phyloP scores from a whole-genome alignment of 2,113 vertebrate species.

The Menura novaehollandiae region DNA sequence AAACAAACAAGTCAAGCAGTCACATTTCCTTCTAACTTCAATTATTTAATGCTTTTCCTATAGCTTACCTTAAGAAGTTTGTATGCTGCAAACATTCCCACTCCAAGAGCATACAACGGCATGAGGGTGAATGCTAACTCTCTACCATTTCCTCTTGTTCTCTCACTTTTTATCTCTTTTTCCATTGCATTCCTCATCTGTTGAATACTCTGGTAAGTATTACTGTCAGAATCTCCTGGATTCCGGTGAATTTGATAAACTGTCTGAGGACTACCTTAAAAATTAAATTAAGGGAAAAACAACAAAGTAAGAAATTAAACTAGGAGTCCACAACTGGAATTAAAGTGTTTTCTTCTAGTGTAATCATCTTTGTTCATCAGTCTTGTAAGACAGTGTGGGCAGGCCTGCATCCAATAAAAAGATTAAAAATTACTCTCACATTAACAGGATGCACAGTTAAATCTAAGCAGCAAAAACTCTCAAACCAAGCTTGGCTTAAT shows the following conservation, averaged over 20 bases:
- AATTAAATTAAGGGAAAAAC: neutral
- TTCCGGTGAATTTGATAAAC: slow-evolving; percentile 13
- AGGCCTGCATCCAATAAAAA: neutral
- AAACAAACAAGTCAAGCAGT: neutral
- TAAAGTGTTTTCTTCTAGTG: neutral
- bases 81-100: slow-evolving; percentile 87
- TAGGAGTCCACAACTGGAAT: neutral
- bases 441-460: neutral
- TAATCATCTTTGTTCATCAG: neutral
- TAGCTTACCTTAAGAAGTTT: slow-evolving; percentile 84
- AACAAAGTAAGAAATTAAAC: neutral
- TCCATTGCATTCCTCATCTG: slow-evolving; percentile 85
- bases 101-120: slow-evolving; percentile 86
- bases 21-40: neutral
- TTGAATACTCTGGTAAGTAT: slow-evolving; percentile 70
- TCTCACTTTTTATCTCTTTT: slow-evolving; percentile 81
- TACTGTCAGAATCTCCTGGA: slow-evolving; percentile 47
- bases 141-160: slow-evolving; percentile 75
- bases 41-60: neutral
- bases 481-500: neutral
- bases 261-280: slow-evolving; percentile 33
- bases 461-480: neutral
- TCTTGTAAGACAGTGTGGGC: neutral
- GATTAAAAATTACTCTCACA: neutral
- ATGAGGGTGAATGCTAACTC: slow-evolving; percentile 88